Base-by-base conservation (phyloP, 2,113 vertebrate species). In the Tetrax tetrax region DNA sequence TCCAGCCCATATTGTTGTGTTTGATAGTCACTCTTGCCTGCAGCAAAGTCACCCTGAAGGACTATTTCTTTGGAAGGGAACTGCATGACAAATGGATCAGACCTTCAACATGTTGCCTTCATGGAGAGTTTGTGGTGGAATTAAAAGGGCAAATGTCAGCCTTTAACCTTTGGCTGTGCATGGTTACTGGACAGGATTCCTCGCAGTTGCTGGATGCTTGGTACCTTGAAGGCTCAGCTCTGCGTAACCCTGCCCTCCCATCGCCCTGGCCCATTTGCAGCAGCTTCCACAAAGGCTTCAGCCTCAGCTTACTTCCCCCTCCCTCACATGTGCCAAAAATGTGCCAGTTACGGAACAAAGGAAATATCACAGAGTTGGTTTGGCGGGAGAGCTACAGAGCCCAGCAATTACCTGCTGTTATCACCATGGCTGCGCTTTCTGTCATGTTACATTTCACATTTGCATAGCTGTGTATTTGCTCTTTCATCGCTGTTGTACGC, bases 341-440 rank as follows among this genome's bases (percentile, higher is more conserved):
- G 14, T 61, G 47, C 85, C 91, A 93, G 85, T 45, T 43, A 12
- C 14, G 35, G 90, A 85, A 82, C 85, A 79, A 94, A 92, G 71
- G 75, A 43, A 53, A 53, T n/a, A 63, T 81, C 41, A 45, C 18
- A 69, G 81, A 79, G 60, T 31, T 0, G 3, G 19, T 70, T 80
- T 75, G 84, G 92, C 2, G 53, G 93, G 57, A 85, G 87, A 35
- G 66, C 91, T 51, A 47, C 25, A 8, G 71, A 65, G 66, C 47
- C 88, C 81, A 28, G 86, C 83, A 95, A 77, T 94, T 59, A 86
- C 69, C 47, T 87, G 53, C 91, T 83, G 96, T 64, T 95, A 70
- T 80, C 48, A 13, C 57, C 1, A 12, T 50, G 90, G 43, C 90
- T 79, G 81, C 22, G 53, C 87, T 95, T 93, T 65, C 93, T 92